phyloP scores from a whole-genome alignment of 2,888 invertebrate genomes.

The Nasonia oneida region DNA sequence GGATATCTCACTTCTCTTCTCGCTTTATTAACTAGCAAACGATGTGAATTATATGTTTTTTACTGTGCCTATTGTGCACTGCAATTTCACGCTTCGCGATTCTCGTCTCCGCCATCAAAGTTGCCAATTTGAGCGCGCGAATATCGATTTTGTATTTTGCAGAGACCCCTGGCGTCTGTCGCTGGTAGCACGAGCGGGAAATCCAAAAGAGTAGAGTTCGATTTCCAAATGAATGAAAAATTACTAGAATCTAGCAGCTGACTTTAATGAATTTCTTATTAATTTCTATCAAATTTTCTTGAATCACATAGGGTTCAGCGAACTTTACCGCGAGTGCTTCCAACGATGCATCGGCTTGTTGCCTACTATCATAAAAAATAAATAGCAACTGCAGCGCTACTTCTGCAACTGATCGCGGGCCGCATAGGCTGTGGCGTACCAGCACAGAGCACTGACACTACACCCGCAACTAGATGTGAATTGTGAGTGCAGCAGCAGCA shows the following conservation, averaged over 20 bases:
- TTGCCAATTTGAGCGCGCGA: background rate
- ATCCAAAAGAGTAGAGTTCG: background rate
- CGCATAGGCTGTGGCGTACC: background rate
- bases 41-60: background rate
- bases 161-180: background rate
- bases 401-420: too few species aligned
- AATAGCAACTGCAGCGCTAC: too few species aligned
- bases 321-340: too few species aligned
- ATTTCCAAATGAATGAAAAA: too few species aligned
- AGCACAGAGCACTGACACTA: constrained; percentile 64
- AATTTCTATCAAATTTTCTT: too few species aligned
- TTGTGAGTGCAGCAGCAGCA: constrained; percentile 12
- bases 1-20: background rate
- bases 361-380: too few species aligned
- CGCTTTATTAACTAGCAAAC: background rate
- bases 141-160: background rate
- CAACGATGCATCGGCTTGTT: too few species aligned
- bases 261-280: too few species aligned
- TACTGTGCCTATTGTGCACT: background rate
- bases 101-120: background rate
- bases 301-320: too few species aligned
- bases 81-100: background rate
- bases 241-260: too few species aligned
- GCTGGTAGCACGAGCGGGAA: background rate
- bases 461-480: constrained; percentile 81